These are phyloP conservation scores for Aurelia coerulea DNA, from an alignment of 30 jellyfish, hydroid and myxozoan genomes.

Conservation along the genomic window DNA sequence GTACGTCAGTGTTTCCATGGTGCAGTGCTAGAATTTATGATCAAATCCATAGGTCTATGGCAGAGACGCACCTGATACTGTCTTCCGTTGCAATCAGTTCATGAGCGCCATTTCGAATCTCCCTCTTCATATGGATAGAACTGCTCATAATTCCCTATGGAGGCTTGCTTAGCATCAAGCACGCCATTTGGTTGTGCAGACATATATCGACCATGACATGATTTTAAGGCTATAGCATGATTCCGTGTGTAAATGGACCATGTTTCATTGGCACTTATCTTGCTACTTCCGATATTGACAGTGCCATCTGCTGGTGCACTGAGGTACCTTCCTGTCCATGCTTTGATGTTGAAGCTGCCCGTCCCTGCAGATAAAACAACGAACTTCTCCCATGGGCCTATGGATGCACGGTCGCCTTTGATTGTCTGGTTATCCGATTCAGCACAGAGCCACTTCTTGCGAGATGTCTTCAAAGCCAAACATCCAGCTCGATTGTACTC, in stretches of 20 bases:
- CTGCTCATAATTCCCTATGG: constrained; percentile 42
- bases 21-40: too few species aligned
- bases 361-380: constrained; percentile 6
- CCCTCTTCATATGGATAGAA: constrained; percentile 39
- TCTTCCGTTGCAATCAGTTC: too few species aligned
- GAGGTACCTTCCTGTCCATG: constrained; percentile 50
- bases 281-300: constrained; percentile 32
- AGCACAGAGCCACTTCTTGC: constrained; percentile 56
- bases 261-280: constrained; percentile 30
- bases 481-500: constrained; percentile 55
- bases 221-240: constrained; percentile 47
- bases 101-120: not conserved
- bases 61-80: too few species aligned
- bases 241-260: constrained; percentile 47
- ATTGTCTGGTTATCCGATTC: constrained; percentile 53
- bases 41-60: too few species aligned
- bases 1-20: too few species aligned
- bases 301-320: constrained; percentile 31
- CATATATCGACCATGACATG: constrained; percentile 42
- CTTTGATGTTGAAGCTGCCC: constrained; percentile 33
- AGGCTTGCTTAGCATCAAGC: constrained; percentile 18
- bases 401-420: constrained; percentile 37
- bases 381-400: constrained; percentile 64
- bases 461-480: constrained; percentile 47
- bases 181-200: constrained; percentile 53